Conservation (phyloP, 2,888 invertebrate genomes). For the Protophormia terraenovae region DNA sequence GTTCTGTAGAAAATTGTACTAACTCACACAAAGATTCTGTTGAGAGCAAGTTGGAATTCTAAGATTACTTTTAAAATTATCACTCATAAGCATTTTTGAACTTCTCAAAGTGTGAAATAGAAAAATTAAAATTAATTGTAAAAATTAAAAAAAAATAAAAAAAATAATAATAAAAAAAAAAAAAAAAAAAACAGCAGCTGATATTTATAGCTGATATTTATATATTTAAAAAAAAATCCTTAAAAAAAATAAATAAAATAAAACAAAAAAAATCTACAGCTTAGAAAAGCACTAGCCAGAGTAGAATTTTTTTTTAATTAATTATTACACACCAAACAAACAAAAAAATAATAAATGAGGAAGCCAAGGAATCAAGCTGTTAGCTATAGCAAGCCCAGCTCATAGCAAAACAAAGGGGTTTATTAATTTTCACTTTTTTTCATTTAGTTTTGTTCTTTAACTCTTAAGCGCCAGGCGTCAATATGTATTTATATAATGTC, state of each 20-base stretch:
- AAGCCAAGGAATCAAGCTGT: constrained; percentile 5
- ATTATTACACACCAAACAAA: constrained; percentile 42
- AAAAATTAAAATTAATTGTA: constrained; percentile 44
- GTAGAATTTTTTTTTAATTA: constrained; percentile 17
- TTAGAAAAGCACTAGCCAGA: background rate
- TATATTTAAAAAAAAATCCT: too few relatives aligned
- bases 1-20: too few relatives aligned
- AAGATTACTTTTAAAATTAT: too few relatives aligned
- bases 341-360: constrained; percentile 1
- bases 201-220: background rate
- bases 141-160: constrained; percentile 40
- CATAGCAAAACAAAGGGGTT: background rate
- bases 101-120: constrained; percentile 53
- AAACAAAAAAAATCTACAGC: background rate
- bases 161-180: too few relatives aligned
- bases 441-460: background rate
- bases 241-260: too few relatives aligned
- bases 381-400: background rate
- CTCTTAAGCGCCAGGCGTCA: constrained; percentile 59
- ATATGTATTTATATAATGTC: constrained; percentile 25
- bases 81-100: too few relatives aligned
- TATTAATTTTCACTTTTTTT: constrained; percentile 48
- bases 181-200: constrained; percentile 41
- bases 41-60: too few relatives aligned
- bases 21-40: too few relatives aligned